A percentile compares a stretch with the other conserved stretches of the same genome.
These are phyloP conservation scores for Ptychodera flava DNA, from an alignment of 35 echinoderm and acorn worm species.

Conservation along the genomic window DNA sequence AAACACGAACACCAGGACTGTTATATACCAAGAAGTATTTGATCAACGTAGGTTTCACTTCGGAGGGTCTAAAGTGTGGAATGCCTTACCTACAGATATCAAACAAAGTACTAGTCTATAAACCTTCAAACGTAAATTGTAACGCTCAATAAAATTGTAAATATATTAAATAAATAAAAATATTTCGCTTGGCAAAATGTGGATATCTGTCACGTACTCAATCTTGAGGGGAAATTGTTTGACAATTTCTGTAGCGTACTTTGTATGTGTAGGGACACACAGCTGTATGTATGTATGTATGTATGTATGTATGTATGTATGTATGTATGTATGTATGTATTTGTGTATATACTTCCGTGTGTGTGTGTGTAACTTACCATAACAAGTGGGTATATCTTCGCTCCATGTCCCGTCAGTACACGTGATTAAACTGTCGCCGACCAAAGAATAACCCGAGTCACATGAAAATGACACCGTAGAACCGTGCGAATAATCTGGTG, in stretches of 20 bases:
- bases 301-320: neutral
- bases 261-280: neutral
- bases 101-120: no score
- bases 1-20: neutral
- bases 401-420: constrained; percentile 42
- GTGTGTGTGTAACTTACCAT: constrained; percentile 3
- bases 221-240: neutral
- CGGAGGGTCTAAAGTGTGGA: neutral
- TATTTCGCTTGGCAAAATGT: no score
- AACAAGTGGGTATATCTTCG: constrained; percentile 29
- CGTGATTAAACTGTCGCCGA: constrained; percentile 37
- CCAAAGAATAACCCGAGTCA: constrained; percentile 21
- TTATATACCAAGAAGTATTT: neutral
- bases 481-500: constrained; percentile 22
- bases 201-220: neutral
- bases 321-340: neutral
- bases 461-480: constrained; percentile 48
- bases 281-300: neutral
- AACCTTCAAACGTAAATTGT: no score
- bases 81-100: no score
- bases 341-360: neutral
- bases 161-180: no score
- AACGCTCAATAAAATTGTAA: no score
- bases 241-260: neutral
- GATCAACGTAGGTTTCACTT: neutral